Evolutionary conservation across 1,140 invertebrate species (phyloP), one percentile per base, ranked within the genome.

Genomic region (Drosophila yakuba): DNA sequence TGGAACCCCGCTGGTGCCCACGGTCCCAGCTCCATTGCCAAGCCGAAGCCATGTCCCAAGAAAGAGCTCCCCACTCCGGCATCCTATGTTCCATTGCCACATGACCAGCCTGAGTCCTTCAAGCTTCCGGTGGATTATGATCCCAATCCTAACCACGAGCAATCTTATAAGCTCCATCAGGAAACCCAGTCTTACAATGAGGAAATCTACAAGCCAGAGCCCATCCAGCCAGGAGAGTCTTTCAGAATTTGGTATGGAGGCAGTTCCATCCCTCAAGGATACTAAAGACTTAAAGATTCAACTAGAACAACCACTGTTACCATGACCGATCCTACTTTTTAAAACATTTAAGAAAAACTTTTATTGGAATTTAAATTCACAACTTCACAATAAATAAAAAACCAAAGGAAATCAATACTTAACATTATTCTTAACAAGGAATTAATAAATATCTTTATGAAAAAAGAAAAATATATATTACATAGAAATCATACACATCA

Each of bases 221-320:
- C 51, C 11, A 57, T 64, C 2, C 61, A 66, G 7, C 28, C 50
- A 12, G 61, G 28, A 17, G 56, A 68, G 11, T 61, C 77, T 2
- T 47, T 15, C 20, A 52, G 48, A 20, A 52, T 74, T 43, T 85
- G 81, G 82, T 63, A 74, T 11, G 64, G 60, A 15, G 52, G 47
- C 25, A 45, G 23, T 44, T n/a, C 48, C 1, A 17, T 60, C 20
- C 43, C 58, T 4, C 15, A 52, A 17, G 61, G 50, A 17, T 86
- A 66, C 36, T 84, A 36, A 77, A 17, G 0, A 25, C 0, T 25
- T 25, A 25, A 25, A 0, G 10, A 28, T 10, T 0, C 1, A 25
- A n/a, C n/a, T 23, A 5, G 5, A 5, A 14, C 15, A 25, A 17
- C 11, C 8, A 4, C 0, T 11, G 55, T 55, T 45, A 3, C 5